phyloP scores from a whole-genome alignment of 2,113 vertebrate genomes.

The Salvator merianae region DNA sequence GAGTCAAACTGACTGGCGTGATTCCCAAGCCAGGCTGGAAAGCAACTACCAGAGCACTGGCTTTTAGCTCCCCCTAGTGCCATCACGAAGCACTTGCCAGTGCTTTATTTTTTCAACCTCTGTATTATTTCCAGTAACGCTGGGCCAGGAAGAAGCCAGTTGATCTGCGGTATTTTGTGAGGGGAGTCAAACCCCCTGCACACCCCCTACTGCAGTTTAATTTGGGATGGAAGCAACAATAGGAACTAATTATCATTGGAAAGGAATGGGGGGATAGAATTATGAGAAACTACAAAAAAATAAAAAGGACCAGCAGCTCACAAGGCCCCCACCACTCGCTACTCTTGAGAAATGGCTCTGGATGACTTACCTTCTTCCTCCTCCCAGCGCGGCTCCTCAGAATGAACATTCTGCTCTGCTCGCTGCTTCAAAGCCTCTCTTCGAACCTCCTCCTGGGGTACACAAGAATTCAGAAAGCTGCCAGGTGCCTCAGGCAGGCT shows the following conservation, averaged over 20 bases:
- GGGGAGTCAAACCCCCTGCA: too few species aligned
- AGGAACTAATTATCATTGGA: neutral
- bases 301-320: neutral
- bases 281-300: neutral
- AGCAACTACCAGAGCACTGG: too few species aligned
- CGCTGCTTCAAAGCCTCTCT: slow-evolving; percentile 93
- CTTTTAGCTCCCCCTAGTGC: too few species aligned
- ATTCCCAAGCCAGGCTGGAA: too few species aligned
- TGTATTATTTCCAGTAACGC: too few species aligned
- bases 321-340: neutral
- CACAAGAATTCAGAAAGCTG: neutral
- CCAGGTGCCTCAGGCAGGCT: neutral
- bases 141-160: too few species aligned
- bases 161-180: too few species aligned
- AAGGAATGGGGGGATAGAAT: neutral
- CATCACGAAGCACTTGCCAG: too few species aligned
- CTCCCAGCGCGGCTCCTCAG: slow-evolving; percentile 90
- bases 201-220: too few species aligned
- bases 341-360: neutral
- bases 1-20: too few species aligned
- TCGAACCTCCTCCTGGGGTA: slow-evolving; percentile 87
- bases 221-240: neutral
- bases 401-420: slow-evolving; percentile 87
- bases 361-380: slow-evolving; percentile 86
- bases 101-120: too few species aligned